Evolutionary conservation across 2,797 vertebrate genomes (phyloP).

Genomic region (Cetoscarus ocellatus): DNA sequence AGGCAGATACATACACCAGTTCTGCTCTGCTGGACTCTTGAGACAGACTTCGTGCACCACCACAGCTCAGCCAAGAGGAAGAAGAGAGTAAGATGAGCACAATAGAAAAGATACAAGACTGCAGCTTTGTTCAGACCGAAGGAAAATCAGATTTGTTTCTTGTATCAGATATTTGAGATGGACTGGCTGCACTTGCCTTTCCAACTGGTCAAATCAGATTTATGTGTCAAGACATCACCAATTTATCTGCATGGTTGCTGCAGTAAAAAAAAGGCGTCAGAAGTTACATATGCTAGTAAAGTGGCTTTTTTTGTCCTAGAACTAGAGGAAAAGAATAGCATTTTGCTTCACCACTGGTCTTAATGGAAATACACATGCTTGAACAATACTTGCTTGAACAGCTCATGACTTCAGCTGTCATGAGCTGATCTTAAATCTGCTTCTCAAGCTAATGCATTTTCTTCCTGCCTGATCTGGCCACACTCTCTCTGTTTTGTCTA

Average conservation of each 20-base stretch:
- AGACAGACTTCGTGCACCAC: conserved; percentile 8
- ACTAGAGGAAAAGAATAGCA: no score
- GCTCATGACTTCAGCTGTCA: no score
- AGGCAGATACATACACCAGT: conserved; percentile 33
- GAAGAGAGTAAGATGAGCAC: not conserved
- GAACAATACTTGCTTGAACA: no score
- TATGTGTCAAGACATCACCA: not conserved
- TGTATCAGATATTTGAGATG: not conserved
- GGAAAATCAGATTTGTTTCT: not conserved
- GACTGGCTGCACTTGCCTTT: not conserved
- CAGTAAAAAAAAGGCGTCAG: not conserved
- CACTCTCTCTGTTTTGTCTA: not conserved
- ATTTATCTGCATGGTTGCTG: not conserved
- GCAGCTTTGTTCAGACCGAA: not conserved
- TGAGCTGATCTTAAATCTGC: no score
- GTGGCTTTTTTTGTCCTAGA: no score
- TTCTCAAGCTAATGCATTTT: no score
- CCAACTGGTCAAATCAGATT: not conserved
- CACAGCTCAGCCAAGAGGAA: conserved; percentile 12
- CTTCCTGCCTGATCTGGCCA: no score
- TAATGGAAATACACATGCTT: no score
- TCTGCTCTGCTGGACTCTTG: conserved; percentile 36
- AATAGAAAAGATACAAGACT: not conserved
- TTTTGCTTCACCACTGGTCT: no score
- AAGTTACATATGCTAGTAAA: not conserved